Evolutionary conservation across 2,888 invertebrate genomes (phyloP), one percentile per base, ranked within the genome.

Genomic region (Brachycybe producta): DNA sequence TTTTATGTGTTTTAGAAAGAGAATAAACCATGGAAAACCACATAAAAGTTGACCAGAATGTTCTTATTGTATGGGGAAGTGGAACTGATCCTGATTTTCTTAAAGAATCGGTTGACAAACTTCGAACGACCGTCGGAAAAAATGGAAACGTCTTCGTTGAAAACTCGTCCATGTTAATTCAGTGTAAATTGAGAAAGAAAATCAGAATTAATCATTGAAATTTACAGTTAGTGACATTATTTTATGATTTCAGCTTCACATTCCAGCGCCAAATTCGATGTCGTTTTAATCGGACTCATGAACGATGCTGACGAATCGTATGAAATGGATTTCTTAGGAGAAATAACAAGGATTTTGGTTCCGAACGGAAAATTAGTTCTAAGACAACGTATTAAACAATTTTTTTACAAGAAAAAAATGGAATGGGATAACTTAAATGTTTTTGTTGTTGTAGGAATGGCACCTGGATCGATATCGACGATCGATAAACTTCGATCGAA

Each of bases 11-110:
- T n/a, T n/a, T n/a, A n/a, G n/a, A n/a, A n/a, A n/a, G n/a, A n/a
- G n/a, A n/a, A n/a, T n/a, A 30, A 8, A n/a, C 8, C 32, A 42
- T 42, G 42, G 42, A 42, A 24, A 42, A 3, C 4, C 28, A 42
- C 26, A 24, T 45, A 19, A 24, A 34, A 5, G 34, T 8, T 2
- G 45, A 34, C 5, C 45, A 45, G 30, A 17, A 69, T 57, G 71
- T 76, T 11, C 63, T 80, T 27, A 65, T 76, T 48, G 67, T 79
- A 52, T 79, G 78, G 77, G 73, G 70, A 38, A 67, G 69, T 34
- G 67, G 68, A 52, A 67, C 67, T 27, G 66, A 68, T 55, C 65
- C 65, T n/a, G 70, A 71, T 21, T 42, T 54, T 26, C 64, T 78
- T 41, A 70, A 72, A 58, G 69, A 70, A 58, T 70, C 74, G 27